Base-by-base conservation (phyloP, 1,140 invertebrate species). In the Apolygus lucorum region DNA sequence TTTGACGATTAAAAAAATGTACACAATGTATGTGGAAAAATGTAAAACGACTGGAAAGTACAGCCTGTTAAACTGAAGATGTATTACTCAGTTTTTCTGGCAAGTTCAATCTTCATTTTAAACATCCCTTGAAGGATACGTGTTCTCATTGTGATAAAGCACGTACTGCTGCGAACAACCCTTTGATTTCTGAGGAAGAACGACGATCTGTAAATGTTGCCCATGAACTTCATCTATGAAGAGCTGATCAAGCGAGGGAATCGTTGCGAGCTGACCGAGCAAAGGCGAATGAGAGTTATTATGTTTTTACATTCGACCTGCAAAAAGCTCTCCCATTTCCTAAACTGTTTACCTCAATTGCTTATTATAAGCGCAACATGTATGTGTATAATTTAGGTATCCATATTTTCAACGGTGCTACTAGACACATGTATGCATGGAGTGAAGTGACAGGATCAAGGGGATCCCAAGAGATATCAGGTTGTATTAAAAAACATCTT, bases 1-100 rank as follows among this genome's bases (percentile, higher is more conserved):
- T 74, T 75, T 82, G 63, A 82, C 76, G 73, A 78, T 81, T 70
- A 80, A 78, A 75, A 78, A 81, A 59, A 81, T 82, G 78, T 81
- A 79, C 70, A 76, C 76, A 28, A 76, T 81, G 75, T 82, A 82
- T 76, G 75, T 74, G 63, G 77, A 68, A 68, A 75, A 80, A 25
- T 81, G 78, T 71, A 73, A 68, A 78, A 76, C 65, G 76, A 80
- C 63, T 77, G 76, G 34, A 42, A 42, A 72, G 52, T 76, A 11
- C 68, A 73, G 25, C 73, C 74, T 69, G 80, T 82, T 0, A 81
- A 81, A 74, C 78, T 81, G 67, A 80, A 79, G 1, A 80, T 81
- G 78, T 81, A 81, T 67, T 78, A 79, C 70, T 80, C 80, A 71
- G 80, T 81, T 69, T 80, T 81, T 72, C 79, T 78, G 68, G 75